These are phyloP conservation scores for Tonatia bakeri DNA, from an alignment of 2,113 vertebrate species.

Conservation along the genomic window DNA sequence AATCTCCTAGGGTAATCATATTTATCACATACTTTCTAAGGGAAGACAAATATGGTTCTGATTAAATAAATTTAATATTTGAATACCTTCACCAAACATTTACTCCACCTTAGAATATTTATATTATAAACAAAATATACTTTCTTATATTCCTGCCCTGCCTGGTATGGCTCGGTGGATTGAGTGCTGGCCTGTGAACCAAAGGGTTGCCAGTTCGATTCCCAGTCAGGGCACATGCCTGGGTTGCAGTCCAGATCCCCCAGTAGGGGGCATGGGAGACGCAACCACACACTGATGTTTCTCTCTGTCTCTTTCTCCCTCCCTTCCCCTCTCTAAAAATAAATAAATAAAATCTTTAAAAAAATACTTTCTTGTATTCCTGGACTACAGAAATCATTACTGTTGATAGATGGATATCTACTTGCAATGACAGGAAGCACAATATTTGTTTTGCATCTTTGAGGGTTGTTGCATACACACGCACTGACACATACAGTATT, in stretches of 20 bases:
- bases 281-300: no score
- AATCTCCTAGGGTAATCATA: background rate
- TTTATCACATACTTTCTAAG: background rate
- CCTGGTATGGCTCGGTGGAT: no score
- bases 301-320: no score
- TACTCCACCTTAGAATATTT: background rate
- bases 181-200: no score
- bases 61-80: slow-evolving; percentile 43
- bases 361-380: background rate
- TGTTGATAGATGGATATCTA: background rate
- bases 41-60: slow-evolving; percentile 14
- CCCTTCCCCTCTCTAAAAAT: no score
- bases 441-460: background rate
- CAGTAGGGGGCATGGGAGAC: no score
- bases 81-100: background rate
- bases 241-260: no score
- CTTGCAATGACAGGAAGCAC: background rate
- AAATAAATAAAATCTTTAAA: no score
- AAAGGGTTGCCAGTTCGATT: no score
- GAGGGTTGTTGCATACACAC: background rate
- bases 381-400: background rate
- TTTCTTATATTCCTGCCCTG: background rate
- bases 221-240: no score
- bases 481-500: background rate
- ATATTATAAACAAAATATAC: background rate